Percentiles rank a stretch among this genome's conserved stretches.
Evolutionary conservation across 2,113 vertebrate species (phyloP).

Genomic region (Ginglymostoma cirratum): DNA sequence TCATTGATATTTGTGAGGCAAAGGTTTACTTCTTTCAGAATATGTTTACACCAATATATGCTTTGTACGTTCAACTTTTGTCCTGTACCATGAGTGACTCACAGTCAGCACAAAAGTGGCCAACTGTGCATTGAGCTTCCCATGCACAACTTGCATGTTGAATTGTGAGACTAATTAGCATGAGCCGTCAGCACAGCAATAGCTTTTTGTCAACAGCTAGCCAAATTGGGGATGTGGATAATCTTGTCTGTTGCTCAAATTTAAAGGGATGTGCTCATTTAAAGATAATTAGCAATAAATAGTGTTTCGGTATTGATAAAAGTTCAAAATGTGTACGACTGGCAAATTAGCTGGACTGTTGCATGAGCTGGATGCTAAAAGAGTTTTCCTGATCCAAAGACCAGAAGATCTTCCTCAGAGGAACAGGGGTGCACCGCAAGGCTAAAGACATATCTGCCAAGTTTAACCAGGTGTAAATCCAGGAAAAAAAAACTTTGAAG

Average conservation of each 20-base stretch:
- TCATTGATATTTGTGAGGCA: not conserved
- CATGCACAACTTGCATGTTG: not conserved
- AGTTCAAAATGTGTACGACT: not conserved
- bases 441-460: not conserved
- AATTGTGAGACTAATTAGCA: not conserved
- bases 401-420: not conserved
- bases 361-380: not conserved
- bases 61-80: not conserved
- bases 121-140: not conserved
- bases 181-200: not conserved
- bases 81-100: not conserved
- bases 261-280: not conserved
- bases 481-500: not conserved
- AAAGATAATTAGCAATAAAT: not conserved
- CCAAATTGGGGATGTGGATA: not conserved
- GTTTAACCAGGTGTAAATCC: not conserved
- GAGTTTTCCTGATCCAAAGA: not conserved
- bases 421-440: not conserved
- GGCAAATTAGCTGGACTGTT: not conserved
- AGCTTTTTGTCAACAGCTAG: not conserved
- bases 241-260: not conserved
- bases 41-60: not conserved
- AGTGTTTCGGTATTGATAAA: not conserved
- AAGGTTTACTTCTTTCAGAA: not conserved
- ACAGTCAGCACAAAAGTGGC: not conserved